Evolutionary conservation across 2,113 vertebrate species (phyloP).

Genomic region (Ictalurus furcatus): DNA sequence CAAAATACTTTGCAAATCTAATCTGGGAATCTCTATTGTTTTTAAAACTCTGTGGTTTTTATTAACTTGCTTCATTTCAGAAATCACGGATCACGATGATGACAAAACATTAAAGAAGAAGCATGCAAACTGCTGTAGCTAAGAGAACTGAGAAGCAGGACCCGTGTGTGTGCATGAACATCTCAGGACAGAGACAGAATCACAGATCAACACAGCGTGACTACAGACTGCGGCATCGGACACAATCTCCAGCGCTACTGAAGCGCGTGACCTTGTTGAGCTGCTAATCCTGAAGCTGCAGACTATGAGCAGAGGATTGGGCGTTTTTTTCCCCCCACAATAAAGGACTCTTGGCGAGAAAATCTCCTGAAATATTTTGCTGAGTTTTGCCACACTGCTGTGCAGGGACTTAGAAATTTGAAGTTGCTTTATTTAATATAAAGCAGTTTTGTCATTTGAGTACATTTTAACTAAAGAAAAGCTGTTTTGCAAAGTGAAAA

Average conservation of each 20-base stretch:
- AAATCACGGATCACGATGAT: conserved; percentile 77
- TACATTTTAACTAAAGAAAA: background rate
- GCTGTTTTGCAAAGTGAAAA: background rate
- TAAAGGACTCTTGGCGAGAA: background rate
- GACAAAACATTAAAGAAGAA: conserved; percentile 73
- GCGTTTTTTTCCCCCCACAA: background rate
- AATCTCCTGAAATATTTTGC: background rate
- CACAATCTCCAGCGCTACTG: background rate
- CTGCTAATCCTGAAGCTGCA: background rate
- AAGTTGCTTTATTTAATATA: background rate
- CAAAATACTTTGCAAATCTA: background rate
- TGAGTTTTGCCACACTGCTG: background rate
- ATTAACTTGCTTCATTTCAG: conserved; percentile 62
- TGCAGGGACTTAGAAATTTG: background rate
- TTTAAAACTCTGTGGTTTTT: background rate
- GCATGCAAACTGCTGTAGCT: conserved; percentile 81
- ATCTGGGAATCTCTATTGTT: background rate
- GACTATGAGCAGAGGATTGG: background rate
- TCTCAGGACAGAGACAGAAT: background rate
- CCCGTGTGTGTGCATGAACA: background rate
- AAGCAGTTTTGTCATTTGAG: background rate
- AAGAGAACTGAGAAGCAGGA: conserved; percentile 44
- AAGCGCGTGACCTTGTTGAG: background rate
- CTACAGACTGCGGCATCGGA: background rate
- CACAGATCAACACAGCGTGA: background rate